Evolutionary conservation across 2,113 vertebrate genomes (phyloP).

Genomic region (Rutilus rutilus): DNA sequence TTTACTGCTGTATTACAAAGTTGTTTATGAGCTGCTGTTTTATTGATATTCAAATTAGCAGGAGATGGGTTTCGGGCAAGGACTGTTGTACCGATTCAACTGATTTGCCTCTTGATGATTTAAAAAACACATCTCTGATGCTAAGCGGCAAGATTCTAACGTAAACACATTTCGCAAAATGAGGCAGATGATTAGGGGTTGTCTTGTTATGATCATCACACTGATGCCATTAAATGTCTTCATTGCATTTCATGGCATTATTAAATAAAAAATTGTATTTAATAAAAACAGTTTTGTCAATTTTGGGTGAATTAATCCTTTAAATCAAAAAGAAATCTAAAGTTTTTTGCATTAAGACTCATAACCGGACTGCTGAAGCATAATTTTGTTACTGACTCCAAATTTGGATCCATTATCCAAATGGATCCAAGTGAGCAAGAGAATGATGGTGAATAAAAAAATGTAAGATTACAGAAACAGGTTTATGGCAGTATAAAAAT

Average conservation of each 20-base stretch:
- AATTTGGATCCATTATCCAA: not conserved
- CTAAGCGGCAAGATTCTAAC: not conserved
- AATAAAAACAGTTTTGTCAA: not conserved
- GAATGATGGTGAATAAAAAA: not conserved
- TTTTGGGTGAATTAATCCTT: not conserved
- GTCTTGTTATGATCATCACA: constrained; percentile 17
- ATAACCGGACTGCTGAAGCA: not conserved
- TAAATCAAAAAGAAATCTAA: not conserved
- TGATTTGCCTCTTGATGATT: constrained; percentile 48
- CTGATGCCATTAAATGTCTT: constrained; percentile 48
- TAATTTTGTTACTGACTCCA: not conserved
- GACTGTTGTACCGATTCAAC: constrained; percentile 27
- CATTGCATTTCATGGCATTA: not conserved
- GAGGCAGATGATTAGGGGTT: constrained; percentile 6
- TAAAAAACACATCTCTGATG: constrained; percentile 9
- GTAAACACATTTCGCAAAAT: constrained; percentile 3
- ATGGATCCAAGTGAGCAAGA: not conserved
- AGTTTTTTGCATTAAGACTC: not conserved
- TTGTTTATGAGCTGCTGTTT: constrained; percentile 51
- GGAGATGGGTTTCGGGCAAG: constrained; percentile 16
- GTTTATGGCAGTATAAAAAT: constrained; percentile 2
- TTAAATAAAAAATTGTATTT: too few species aligned
- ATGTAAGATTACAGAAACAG: not conserved
- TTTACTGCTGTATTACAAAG: constrained; percentile 63
- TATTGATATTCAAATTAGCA: constrained; percentile 61